Evolutionary conservation across 2,113 vertebrate species (phyloP).

Genomic region (Natator depressus): DNA sequence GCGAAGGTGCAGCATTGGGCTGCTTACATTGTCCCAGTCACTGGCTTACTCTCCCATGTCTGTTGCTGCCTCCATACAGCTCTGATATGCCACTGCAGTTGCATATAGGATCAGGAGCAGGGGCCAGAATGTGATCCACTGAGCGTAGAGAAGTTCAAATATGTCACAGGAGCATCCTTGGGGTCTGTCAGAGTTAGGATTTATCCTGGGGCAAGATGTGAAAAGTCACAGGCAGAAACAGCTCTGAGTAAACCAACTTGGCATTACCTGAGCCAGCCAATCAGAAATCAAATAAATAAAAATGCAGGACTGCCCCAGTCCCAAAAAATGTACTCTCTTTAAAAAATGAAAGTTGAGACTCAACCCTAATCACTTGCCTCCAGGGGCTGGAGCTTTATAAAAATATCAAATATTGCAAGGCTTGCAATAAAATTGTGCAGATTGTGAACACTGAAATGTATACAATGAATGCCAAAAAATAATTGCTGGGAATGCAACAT

Average conservation of each 20-base stretch:
- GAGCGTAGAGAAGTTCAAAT: background rate
- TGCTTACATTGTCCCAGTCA: background rate
- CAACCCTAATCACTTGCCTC: background rate
- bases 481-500: background rate
- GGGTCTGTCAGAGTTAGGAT: conserved; percentile 61
- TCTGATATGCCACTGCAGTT: background rate
- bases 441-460: conserved; percentile 48
- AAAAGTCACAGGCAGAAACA: conserved; percentile 61
- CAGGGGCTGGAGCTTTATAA: background rate
- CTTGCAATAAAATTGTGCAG: background rate
- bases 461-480: conserved; percentile 44
- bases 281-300: background rate
- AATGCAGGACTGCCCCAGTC: background rate
- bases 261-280: background rate
- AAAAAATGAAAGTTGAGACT: background rate
- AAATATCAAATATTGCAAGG: background rate
- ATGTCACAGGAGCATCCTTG: conserved; percentile 54
- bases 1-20: background rate
- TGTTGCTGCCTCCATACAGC: background rate
- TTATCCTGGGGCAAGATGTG: conserved; percentile 57
- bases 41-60: background rate
- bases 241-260: background rate
- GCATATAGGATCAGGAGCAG: background rate
- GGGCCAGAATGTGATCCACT: background rate
- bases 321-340: background rate